Conservation (phyloP, 2,888 invertebrate species). For the Orthosia gracilis region DNA sequence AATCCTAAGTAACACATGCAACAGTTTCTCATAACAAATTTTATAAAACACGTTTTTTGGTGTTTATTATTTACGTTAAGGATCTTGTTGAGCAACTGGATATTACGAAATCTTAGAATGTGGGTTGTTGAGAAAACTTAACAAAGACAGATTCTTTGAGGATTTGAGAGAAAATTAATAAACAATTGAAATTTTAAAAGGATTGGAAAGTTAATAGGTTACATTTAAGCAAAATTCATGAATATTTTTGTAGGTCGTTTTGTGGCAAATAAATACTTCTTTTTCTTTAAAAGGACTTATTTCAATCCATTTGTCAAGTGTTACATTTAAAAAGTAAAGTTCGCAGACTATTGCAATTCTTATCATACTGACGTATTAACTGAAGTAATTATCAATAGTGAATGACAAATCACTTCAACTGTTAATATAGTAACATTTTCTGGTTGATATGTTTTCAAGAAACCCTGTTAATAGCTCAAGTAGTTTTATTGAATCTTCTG, state of each 20-base stretch:
- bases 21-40: conserved; percentile 40
- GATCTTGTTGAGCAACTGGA: conserved; percentile 10
- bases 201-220: no score
- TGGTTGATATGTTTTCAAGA: conserved; percentile 8
- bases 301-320: no score
- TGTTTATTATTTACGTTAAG: conserved; percentile 31
- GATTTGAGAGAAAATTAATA: no score
- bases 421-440: background rate
- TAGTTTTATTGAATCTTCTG: background rate
- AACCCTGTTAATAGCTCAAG: background rate
- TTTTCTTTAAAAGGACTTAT: no score
- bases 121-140: background rate
- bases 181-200: no score
- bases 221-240: no score
- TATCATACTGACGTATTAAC: background rate
- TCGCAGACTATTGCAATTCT: background rate
- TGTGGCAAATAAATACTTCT: no score
- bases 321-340: no score
- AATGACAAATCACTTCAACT: conserved; percentile 26
- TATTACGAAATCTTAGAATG: background rate
- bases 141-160: no score
- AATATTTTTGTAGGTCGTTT: no score
- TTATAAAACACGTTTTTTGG: conserved; percentile 31
- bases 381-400: background rate
- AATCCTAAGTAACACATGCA: conserved; percentile 38